Base-by-base conservation (phyloP, 2,888 invertebrate genomes). In the Diaperis boleti region DNA sequence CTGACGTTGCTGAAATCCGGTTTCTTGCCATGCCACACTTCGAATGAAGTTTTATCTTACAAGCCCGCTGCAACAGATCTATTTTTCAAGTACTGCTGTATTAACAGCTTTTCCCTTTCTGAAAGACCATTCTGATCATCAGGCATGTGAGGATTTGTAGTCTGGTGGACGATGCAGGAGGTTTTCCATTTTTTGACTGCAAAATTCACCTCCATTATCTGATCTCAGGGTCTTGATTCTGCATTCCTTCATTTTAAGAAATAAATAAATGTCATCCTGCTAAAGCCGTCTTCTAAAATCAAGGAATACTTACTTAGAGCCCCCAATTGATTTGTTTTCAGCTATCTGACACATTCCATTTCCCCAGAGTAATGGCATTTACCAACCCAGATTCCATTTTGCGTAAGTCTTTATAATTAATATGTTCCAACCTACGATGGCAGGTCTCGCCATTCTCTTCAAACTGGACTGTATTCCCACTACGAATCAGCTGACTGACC, bases 101-200 rank as follows among this genome's bases (percentile, higher is more conserved):
- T 65, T 66, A 6, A 77, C 65, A 1, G 78, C 79, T 59, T 79
- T 78, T 2, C 73, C 74, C 70, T 45, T 33, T 67, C 66, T 1
- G 67, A 59, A 0, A 63, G 35, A 5, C 69, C 69, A 35, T 71
- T 71, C 59, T 72, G 69, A 52, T 69, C n/a, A n/a, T n/a, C 55
- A 8, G 71, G 69, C 22, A 31, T 62, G 15, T 68, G 49, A 1
- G 70, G 63, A 6, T 55, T 37, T 0, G 67, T 69, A 7, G 69
- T 20, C 47, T 66, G 15, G 17, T 67, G 45, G 18, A 41, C 11
- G 10, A 72, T 71, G 5, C 5, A 22, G 22, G 4, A 6, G 22
- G 4, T 22, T 4, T 22, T 4, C 7, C 5, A 22, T 6, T 22
- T 22, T 7, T 6, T 4, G 5, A 6, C 22, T 7, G 7, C 22